Evolutionary conservation across 2,113 vertebrate species (phyloP), one percentile per base, ranked within the genome.

Genomic region (Clinocottus analis): DNA sequence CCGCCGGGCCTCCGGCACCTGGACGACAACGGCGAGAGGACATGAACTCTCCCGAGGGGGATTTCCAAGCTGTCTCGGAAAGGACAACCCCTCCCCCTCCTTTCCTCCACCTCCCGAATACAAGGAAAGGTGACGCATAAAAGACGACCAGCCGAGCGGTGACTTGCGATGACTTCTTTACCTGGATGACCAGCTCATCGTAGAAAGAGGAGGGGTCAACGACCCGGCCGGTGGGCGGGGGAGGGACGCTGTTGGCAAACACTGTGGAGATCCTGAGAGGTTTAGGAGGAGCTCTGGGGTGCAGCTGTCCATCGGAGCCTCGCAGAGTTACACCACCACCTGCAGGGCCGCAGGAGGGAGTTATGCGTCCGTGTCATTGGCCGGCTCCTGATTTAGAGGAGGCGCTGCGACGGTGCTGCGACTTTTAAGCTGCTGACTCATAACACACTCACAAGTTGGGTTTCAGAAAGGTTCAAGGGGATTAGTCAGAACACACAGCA

Each of bases 251-350:
- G 19, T 83, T 94, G 21, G 89, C 27, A 49, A 96, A 94, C n/a
- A 94, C 21, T 23, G 93, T 33, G 0, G 95, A 97, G 37, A 93
- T 73, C 72, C 95, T 82, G 62, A 95, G 90, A 1, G 96, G 97
- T 80, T 97, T 96, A 7, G 92, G 95, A 10, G 95, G 96, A 7
- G 95, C 95, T 80, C 95, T 95, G 62, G 94, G 83, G 77, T 96
- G 95, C 62, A 97, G 94, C 88, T 96, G 97, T 21, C 96, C 96
- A 33, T 97, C 96, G 0, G 96, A 98, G 39, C 95, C 95, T 5
- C 94, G 90, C 23, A 96, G 87, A 3, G 90, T 91, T 25, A 78
- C 85, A 0, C 91, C 92, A 4, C 93, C 94, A 43, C 81, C 82
- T 37, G 70, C 75, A 71, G 63, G 59, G 35, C 70, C 7, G 13